Evolutionary conservation across 2,888 invertebrate species (phyloP).

Genomic region (Drosophila prostipennis): DNA sequence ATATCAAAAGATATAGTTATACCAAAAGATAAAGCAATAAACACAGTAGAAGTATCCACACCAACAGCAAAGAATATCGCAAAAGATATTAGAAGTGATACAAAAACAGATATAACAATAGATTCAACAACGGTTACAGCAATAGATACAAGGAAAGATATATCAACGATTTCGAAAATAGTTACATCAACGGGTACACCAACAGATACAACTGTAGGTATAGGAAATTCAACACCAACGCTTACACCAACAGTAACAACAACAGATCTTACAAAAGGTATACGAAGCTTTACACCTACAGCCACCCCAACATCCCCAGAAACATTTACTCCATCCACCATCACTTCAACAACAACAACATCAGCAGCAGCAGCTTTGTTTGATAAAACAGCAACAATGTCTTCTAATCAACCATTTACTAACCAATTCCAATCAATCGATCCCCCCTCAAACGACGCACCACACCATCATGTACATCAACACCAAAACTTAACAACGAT

Average conservation of each 20-base stretch:
- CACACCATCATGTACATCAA: constrained; percentile 31
- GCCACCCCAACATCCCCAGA: constrained; percentile 5
- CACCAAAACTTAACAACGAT: constrained; percentile 25
- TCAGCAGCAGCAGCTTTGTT: constrained; percentile 42
- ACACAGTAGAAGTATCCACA: background rate
- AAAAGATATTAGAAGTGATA: background rate
- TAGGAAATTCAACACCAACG: background rate
- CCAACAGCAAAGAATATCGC: background rate
- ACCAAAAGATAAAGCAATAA: background rate
- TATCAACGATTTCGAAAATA: background rate
- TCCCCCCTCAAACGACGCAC: constrained; percentile 60
- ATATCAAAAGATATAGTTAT: background rate
- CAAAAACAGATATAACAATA: constrained; percentile 1
- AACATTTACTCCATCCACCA: constrained; percentile 4
- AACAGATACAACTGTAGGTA: constrained; percentile 9
- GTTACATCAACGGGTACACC: constrained; percentile 4
- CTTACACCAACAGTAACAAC: background rate
- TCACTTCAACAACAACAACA: constrained; percentile 27
- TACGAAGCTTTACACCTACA: background rate
- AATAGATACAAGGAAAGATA: constrained; percentile 4
- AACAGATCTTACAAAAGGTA: too few species aligned
- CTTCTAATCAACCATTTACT: constrained; percentile 68
- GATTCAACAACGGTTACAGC: constrained; percentile 6
- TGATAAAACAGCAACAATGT: constrained; percentile 59
- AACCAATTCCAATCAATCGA: constrained; percentile 71